Conservation (phyloP, 2,113 vertebrate genomes). For the Sminthopsis crassicaudata region DNA sequence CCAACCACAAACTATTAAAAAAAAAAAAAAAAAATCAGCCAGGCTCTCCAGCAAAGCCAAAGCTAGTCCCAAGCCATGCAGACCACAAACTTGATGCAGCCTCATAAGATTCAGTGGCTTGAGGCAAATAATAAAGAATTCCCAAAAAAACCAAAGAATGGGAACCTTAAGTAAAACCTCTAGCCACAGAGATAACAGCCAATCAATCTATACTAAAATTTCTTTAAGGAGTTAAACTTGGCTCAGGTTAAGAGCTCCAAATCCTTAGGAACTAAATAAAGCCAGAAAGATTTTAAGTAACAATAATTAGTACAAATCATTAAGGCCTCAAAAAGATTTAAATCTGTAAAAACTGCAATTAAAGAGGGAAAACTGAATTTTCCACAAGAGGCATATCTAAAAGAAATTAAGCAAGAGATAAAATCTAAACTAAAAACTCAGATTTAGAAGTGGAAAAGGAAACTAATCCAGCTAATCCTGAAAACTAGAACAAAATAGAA, state of each 20-base stretch:
- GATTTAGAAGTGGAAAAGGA: not conserved
- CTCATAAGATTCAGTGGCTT: not conserved
- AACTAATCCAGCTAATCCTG: not conserved
- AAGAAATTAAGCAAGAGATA: not conserved
- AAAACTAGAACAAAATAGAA: not conserved
- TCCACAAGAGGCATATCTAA: not conserved
- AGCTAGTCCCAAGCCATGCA: not conserved
- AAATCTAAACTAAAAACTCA: not conserved
- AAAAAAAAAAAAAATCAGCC: not conserved
- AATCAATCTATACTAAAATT: not conserved
- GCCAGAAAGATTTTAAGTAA: not conserved
- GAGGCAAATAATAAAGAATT: not conserved
- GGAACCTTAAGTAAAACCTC: not conserved
- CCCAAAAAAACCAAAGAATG: not conserved
- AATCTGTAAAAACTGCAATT: not conserved
- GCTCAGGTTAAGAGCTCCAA: not conserved
- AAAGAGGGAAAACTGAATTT: not conserved
- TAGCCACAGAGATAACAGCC: not conserved
- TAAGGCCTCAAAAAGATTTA: not conserved
- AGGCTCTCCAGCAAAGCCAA: not conserved
- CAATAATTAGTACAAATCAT: not conserved
- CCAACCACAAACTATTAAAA: not conserved
- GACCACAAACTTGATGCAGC: not conserved
- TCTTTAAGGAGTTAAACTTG: not conserved
- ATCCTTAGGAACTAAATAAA: not conserved